These are phyloP conservation scores for Chironex yamaguchii DNA, from an alignment of 30 jellyfish, hydroid and myxozoan species.

Conservation along the genomic window DNA sequence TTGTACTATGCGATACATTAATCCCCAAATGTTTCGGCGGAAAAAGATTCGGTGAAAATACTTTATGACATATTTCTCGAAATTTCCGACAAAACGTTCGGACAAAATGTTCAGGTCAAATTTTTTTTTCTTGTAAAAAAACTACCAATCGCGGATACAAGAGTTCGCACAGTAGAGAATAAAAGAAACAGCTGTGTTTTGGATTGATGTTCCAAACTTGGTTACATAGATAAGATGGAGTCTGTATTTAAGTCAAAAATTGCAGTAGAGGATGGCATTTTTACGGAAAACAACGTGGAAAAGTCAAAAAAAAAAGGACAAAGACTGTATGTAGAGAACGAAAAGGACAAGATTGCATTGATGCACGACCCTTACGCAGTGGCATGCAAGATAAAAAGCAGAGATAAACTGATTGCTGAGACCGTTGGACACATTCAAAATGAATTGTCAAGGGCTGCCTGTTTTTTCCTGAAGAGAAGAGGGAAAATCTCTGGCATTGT, in stretches of 20 bases:
- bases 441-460: conserved; percentile 49
- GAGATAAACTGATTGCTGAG: conserved; percentile 16
- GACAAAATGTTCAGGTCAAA: no score
- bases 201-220: no score
- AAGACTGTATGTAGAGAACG: conserved; percentile 34
- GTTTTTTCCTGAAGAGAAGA: conserved; percentile 12
- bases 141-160: no score
- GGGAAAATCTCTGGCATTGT: conserved; percentile 18
- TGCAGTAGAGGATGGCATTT: conserved; percentile 42
- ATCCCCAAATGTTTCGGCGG: no score
- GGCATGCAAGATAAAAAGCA: conserved; percentile 57
- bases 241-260: neutral
- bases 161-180: no score
- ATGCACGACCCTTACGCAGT: conserved; percentile 41
- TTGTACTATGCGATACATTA: no score
- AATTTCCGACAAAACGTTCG: no score
- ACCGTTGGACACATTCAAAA: conserved; percentile 28
- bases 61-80: no score
- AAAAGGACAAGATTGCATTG: conserved; percentile 33
- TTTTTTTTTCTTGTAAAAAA: no score
- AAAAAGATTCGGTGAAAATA: no score
- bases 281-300: conserved; percentile 11
- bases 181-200: no score
- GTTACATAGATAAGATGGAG: conserved; percentile 36
- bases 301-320: conserved; percentile 4